Conservation (phyloP, 2,797 vertebrate genomes). For the Fistularia commersonii region DNA sequence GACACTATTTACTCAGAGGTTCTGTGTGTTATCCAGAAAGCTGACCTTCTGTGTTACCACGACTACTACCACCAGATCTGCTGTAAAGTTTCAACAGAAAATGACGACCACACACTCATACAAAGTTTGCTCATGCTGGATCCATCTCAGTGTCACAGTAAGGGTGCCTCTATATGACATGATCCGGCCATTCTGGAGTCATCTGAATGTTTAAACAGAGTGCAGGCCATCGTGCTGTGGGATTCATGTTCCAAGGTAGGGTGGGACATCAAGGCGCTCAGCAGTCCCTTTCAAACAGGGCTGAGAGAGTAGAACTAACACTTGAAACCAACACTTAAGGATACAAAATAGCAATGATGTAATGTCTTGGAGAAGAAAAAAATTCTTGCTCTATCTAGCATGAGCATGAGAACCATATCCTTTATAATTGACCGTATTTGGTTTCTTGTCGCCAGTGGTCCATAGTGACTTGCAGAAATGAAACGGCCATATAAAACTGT, state of each 20-base stretch:
- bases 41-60: no score
- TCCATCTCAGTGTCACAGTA: slow-evolving; percentile 15
- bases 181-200: slow-evolving; percentile 62
- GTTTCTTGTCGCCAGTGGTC: slow-evolving; percentile 11
- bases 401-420: background rate
- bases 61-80: no score
- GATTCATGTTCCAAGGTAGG: slow-evolving; percentile 24
- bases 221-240: slow-evolving; percentile 27
- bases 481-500: slow-evolving; percentile 36
- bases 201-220: slow-evolving; percentile 70
- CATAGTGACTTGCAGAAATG: slow-evolving; percentile 10
- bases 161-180: slow-evolving; percentile 43
- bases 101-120: background rate
- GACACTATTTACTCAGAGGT: no score
- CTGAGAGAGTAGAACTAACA: slow-evolving; percentile 12
- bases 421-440: slow-evolving; percentile 5
- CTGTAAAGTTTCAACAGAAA: background rate
- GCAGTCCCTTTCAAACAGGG: slow-evolving; percentile 65
- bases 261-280: slow-evolving; percentile 63
- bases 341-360: slow-evolving; percentile 56
- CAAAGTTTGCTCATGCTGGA: slow-evolving; percentile 11
- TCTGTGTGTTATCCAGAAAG: no score
- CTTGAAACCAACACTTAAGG: no score
- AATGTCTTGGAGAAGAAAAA: slow-evolving; percentile 16
- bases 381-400: no score